Percentiles rank a stretch among this genome's conserved stretches.
phyloP scores from a whole-genome alignment of 2,888 invertebrate genomes.

The Eupeodes luniger region DNA sequence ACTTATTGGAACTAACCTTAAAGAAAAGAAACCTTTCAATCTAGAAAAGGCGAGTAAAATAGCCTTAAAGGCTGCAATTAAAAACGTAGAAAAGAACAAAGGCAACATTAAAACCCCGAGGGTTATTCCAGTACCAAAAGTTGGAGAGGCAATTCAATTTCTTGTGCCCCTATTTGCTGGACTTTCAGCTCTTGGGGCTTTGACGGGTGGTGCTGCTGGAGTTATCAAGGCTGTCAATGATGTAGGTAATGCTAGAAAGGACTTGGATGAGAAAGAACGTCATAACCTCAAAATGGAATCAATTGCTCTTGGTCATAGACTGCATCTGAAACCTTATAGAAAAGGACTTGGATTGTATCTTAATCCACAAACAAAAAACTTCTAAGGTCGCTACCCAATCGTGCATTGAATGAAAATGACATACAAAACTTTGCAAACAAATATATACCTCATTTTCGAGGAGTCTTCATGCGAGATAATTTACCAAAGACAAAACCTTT shows the following conservation, averaged over 20 bases:
- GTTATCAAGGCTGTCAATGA: background rate
- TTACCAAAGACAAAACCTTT: too few relatives aligned
- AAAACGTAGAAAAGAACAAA: too few relatives aligned
- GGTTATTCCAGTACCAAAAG: too few relatives aligned
- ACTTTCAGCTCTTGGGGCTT: conserved; percentile 1
- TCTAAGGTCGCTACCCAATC: background rate
- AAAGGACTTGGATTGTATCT: background rate
- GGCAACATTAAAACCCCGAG: too few relatives aligned
- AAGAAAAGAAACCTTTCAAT: background rate
- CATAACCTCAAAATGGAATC: conserved; percentile 1
- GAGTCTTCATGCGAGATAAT: too few relatives aligned
- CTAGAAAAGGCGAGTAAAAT: too few relatives aligned
- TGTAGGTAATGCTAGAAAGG: background rate
- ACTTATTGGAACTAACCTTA: too few relatives aligned
- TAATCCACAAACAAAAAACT: background rate
- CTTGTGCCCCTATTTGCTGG: background rate
- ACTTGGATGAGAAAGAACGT: background rate
- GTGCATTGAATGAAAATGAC: background rate
- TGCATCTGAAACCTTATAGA: background rate
- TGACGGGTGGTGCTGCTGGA: background rate
- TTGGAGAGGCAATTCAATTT: background rate
- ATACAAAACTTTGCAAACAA: background rate
- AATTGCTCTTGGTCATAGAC: background rate
- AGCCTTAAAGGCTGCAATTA: too few relatives aligned
- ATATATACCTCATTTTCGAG: too few relatives aligned